Conservation (phyloP, 2,888 invertebrate species). For the Drosophila buzzatii region DNA sequence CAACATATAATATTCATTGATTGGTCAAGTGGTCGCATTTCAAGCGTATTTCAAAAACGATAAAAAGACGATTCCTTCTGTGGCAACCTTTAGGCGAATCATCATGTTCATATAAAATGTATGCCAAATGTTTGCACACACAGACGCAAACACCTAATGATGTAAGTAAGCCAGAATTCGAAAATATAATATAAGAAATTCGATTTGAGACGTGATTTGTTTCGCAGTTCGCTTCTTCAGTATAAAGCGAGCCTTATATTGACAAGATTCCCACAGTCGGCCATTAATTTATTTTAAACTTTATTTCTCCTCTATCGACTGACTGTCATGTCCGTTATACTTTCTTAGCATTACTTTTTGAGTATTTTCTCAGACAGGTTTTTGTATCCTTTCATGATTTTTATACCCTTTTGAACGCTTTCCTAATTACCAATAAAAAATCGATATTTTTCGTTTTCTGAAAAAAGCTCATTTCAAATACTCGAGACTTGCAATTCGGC, state of each 20-base stretch:
- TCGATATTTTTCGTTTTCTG: too few relatives aligned
- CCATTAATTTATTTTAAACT: too few relatives aligned
- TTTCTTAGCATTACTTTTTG: too few relatives aligned
- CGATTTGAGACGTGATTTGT: constrained; percentile 1
- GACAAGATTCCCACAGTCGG: not conserved
- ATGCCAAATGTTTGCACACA: not conserved
- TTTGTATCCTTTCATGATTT: not conserved
- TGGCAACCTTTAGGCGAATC: not conserved
- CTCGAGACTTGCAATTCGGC: too few relatives aligned
- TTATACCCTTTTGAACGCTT: too few relatives aligned
- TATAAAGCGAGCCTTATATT: not conserved
- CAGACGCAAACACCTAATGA: not conserved
- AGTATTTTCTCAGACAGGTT: too few relatives aligned
- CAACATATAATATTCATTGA: constrained; percentile 70
- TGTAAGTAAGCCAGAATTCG: not conserved
- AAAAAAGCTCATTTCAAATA: too few relatives aligned
- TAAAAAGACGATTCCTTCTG: constrained; percentile 30
- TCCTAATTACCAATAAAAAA: too few relatives aligned
- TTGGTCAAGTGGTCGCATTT: constrained; percentile 71
- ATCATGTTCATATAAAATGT: not conserved
- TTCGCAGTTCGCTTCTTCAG: too few relatives aligned
- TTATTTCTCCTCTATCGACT: not conserved
- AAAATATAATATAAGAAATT: not conserved
- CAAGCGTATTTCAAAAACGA: constrained; percentile 50
- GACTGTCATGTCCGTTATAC: not conserved